Conservation (phyloP, 1,140 invertebrate species). For the Chrysoperla carnea region DNA sequence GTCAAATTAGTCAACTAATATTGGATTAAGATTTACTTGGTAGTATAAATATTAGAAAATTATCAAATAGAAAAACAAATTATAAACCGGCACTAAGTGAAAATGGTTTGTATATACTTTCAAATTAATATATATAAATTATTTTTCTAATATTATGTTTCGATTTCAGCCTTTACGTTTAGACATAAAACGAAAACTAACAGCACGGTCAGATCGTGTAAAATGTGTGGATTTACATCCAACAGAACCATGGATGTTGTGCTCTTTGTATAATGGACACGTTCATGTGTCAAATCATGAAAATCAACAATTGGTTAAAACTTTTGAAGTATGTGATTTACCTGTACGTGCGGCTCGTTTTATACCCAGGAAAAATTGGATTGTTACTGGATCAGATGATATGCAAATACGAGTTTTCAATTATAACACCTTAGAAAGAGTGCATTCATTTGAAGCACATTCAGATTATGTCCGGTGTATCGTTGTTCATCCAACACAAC, state of each 20-base stretch:
- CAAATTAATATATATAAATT: too few species aligned
- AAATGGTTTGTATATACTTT: too few species aligned
- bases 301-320: conserved; percentile 80
- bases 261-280: conserved; percentile 95
- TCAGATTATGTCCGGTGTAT: conserved; percentile 96
- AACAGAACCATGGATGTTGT: conserved; percentile 94
- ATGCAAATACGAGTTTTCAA: conserved; percentile 94
- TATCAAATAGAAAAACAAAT: too few species aligned
- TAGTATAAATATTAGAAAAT: too few species aligned
- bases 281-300: conserved; percentile 99
- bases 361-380: conserved; percentile 96
- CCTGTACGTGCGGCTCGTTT: conserved; percentile 93
- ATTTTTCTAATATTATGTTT: too few species aligned
- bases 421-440: conserved; percentile 94
- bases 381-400: conserved; percentile 94
- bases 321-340: conserved; percentile 90
- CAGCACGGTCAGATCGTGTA: conserved; percentile 92
- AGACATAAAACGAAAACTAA: conserved; percentile 95
- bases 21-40: too few species aligned
- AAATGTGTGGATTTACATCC: conserved; percentile 97
- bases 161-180: conserved; percentile 70
- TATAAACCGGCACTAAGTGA: too few species aligned
- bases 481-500: conserved; percentile 92
- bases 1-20: too few species aligned
- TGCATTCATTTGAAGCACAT: conserved; percentile 95